Percentiles rank a stretch among this genome's conserved stretches.
Evolutionary conservation across 2,113 vertebrate genomes (phyloP).

Genomic region (Edolisoma coerulescens): DNA sequence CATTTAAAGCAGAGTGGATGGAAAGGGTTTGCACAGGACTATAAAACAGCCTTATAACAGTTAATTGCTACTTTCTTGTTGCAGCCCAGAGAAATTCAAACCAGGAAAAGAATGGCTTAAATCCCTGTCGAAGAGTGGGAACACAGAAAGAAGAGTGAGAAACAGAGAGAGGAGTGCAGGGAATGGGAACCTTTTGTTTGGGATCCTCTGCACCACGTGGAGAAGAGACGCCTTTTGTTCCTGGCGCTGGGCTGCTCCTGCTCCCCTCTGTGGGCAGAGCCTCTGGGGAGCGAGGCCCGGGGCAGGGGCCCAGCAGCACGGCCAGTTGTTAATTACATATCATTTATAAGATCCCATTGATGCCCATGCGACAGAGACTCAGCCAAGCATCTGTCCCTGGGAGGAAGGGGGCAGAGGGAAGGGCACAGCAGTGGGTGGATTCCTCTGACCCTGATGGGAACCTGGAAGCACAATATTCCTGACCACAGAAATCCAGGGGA

Average conservation of each 20-base stretch:
- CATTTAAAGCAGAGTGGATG: conserved; percentile 61
- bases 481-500: not conserved
- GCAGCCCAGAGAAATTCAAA: not conserved
- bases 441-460: fast-evolving
- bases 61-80: conserved; percentile 60
- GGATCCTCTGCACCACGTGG: not conserved
- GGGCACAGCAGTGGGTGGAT: fast-evolving
- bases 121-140: not conserved
- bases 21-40: conserved; percentile 45
- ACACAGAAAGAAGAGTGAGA: not conserved
- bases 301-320: not conserved
- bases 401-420: not conserved
- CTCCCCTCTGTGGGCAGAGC: not conserved
- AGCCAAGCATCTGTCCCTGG: fast-evolving
- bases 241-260: not conserved
- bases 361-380: fast-evolving
- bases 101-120: not conserved
- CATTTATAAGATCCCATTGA: fast-evolving
- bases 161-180: not conserved
- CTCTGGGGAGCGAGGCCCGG: fast-evolving
- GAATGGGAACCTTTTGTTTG: not conserved
- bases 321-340: fast-evolving
- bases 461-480: fast-evolving
- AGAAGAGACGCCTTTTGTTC: not conserved
- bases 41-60: conserved; percentile 56